A percentile compares a stretch with the other conserved stretches of the same genome.
Conservation (phyloP, 64 coral and sea anemone genomes). For the Orbicella faveolata region DNA sequence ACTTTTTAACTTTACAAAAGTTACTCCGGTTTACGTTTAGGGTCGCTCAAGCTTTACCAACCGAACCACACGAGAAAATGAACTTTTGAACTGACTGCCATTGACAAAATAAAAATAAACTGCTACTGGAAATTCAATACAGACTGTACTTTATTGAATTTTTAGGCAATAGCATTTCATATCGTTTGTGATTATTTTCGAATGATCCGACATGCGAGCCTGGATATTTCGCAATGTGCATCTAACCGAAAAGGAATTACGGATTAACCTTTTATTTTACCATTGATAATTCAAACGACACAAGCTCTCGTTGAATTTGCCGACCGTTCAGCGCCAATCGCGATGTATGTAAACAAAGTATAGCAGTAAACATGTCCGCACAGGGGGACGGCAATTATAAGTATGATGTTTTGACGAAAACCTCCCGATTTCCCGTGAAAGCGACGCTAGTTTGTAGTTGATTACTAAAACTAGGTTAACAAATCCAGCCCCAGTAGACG, state of each 20-base stretch:
- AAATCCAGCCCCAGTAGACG: not conserved
- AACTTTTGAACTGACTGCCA: not conserved
- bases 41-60: not conserved
- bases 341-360: slow-evolving; percentile 23
- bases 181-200: not conserved
- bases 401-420: slow-evolving; percentile 46
- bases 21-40: not conserved
- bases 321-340: slow-evolving; percentile 19
- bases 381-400: slow-evolving; percentile 9
- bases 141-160: slow-evolving; percentile 37
- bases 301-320: not conserved
- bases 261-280: slow-evolving; percentile 12
- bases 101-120: slow-evolving; percentile 10
- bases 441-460: not conserved
- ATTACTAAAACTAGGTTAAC: slow-evolving; percentile 19
- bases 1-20: not conserved
- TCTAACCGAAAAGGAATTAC: not conserved
- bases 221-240: not conserved
- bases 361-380: slow-evolving; percentile 37
- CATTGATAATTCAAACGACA: not conserved
- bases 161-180: not conserved
- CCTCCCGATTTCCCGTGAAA: slow-evolving; percentile 19
- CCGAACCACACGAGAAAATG: not conserved
- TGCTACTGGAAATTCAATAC: slow-evolving; percentile 9
- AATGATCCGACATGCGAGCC: not conserved